These are phyloP conservation scores for Oryctolagus cuniculus DNA, from an alignment of 2,113 vertebrate genomes.

Conservation along the genomic window DNA sequence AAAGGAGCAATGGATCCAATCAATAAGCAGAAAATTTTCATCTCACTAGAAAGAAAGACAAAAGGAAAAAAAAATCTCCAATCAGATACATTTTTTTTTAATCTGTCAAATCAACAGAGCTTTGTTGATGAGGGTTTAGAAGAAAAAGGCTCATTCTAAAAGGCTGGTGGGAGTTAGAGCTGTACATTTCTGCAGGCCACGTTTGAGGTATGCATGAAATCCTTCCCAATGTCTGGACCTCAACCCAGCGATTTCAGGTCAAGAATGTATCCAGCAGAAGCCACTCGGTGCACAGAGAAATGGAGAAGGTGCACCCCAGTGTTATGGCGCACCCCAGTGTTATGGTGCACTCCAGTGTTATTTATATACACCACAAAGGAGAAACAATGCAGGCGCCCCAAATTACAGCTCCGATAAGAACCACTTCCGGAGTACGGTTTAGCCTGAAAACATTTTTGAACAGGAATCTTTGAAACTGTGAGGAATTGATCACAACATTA, in stretches of 20 bases:
- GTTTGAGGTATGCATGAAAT: background rate
- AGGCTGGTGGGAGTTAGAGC: background rate
- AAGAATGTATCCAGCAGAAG: background rate
- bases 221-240: background rate
- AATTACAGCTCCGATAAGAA: background rate
- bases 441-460: background rate
- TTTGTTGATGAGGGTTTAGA: background rate
- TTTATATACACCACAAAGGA: background rate
- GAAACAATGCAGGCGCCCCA: background rate
- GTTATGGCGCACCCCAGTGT: no score
- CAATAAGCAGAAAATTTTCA: constrained; percentile 14
- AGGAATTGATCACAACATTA: background rate
- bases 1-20: constrained; percentile 32
- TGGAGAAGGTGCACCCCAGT: background rate
- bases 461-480: background rate
- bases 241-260: background rate
- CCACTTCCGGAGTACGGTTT: background rate
- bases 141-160: background rate
- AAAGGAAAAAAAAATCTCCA: constrained; percentile 42
- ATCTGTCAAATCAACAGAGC: constrained; percentile 20
- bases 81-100: background rate
- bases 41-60: constrained; percentile 31
- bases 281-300: background rate
- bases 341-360: background rate
- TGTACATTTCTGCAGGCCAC: background rate